Evolutionary conservation across 2,797 vertebrate species (phyloP).

Genomic region (Geotrypetes seraphini): DNA sequence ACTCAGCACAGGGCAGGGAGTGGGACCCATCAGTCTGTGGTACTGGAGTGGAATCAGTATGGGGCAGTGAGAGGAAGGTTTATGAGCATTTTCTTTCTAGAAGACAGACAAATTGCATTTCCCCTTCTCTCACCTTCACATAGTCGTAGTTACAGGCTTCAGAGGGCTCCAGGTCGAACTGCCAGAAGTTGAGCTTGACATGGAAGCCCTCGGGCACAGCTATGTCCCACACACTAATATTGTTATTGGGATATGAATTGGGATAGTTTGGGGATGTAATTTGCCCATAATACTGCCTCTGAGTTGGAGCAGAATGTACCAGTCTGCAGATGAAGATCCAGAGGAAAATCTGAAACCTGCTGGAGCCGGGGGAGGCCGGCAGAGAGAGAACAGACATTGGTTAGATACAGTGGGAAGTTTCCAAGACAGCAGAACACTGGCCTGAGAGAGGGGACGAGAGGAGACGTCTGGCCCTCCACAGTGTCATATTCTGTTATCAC

Average conservation of each 20-base stretch:
- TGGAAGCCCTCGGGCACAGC: conserved; percentile 59
- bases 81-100: too few species aligned
- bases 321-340: conserved; percentile 12
- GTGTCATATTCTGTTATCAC: too few species aligned
- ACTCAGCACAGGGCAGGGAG: too few species aligned
- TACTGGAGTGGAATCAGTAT: too few species aligned
- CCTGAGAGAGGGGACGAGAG: neutral
- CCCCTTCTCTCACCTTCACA: conserved; percentile 81
- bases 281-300: conserved; percentile 46
- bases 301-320: conserved; percentile 1
- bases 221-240: conserved; percentile 55
- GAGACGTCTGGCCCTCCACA: too few species aligned
- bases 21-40: too few species aligned
- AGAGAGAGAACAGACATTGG: neutral
- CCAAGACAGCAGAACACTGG: too few species aligned
- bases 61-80: too few species aligned
- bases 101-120: too few species aligned
- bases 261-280: conserved; percentile 73
- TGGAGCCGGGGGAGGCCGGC: neutral
- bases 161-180: conserved; percentile 83
- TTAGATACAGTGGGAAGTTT: too few species aligned
- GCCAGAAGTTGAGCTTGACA: conserved; percentile 64
- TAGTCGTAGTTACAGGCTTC: conserved; percentile 71
- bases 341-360: conserved; percentile 8
- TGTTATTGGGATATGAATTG: conserved; percentile 58